phyloP scores from a whole-genome alignment of 2,797 vertebrate species.

The Borostomias antarcticus region DNA sequence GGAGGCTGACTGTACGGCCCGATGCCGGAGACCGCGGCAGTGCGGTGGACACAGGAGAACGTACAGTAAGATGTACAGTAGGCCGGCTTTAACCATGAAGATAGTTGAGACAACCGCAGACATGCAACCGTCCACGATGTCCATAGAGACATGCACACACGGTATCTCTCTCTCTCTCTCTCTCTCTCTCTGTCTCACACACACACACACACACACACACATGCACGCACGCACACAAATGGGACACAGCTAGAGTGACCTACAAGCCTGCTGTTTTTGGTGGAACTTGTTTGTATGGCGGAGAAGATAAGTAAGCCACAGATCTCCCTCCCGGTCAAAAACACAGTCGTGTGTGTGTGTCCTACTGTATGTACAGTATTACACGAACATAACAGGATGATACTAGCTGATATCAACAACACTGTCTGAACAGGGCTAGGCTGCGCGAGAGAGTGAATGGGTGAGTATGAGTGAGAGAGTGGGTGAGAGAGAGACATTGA shows the following conservation, averaged over 20 bases:
- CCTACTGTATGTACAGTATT: not conserved
- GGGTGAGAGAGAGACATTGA: not conserved
- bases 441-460: too few relatives aligned
- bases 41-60: not conserved
- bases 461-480: not conserved
- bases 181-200: not conserved
- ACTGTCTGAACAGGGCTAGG: not conserved
- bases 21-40: too few relatives aligned
- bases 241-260: conserved; percentile 26
- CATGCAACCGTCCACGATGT: not conserved
- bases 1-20: too few relatives aligned
- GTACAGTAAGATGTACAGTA: too few relatives aligned
- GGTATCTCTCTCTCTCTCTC: conserved; percentile 1
- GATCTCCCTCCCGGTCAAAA: conserved; percentile 1
- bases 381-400: not conserved
- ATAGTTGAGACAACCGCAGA: not conserved
- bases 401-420: not conserved
- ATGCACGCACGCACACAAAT: conserved; percentile 1
- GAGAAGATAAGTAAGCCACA: not conserved
- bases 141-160: conserved; percentile 8
- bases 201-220: conserved; percentile 1
- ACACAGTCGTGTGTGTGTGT: not conserved
- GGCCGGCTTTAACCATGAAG: not conserved
- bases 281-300: not conserved
- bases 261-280: conserved; percentile 28